phyloP scores from a whole-genome alignment of 2,888 invertebrate genomes.

The Tipula vernalis region DNA sequence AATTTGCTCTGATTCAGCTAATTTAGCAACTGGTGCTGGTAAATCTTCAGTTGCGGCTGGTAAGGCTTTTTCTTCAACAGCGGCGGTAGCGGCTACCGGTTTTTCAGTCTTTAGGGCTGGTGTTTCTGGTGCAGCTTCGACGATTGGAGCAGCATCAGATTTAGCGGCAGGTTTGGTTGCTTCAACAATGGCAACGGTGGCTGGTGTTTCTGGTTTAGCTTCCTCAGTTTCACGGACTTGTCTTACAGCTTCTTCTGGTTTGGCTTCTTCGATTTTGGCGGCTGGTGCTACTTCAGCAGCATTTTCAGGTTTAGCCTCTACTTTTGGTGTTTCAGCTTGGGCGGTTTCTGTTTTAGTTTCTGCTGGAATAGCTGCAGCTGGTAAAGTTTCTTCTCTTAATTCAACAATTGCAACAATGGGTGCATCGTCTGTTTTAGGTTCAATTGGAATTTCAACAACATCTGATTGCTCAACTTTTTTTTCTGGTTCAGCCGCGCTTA shows the following conservation, averaged over 20 bases:
- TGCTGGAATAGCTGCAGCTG: slow-evolving; percentile 12
- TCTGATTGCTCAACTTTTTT: slow-evolving; percentile 16
- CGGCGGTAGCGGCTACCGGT: not conserved
- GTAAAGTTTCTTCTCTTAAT: slow-evolving; percentile 17
- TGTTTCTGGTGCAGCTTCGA: slow-evolving; percentile 15
- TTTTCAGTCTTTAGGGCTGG: slow-evolving; percentile 10
- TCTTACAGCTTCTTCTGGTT: slow-evolving; percentile 12
- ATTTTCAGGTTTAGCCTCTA: slow-evolving; percentile 16
- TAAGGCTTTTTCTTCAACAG: not conserved
- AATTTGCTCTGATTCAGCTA: slow-evolving; percentile 14
- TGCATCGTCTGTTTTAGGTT: slow-evolving; percentile 18
- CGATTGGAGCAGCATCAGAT: slow-evolving; percentile 16
- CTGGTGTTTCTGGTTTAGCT: slow-evolving; percentile 29
- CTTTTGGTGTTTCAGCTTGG: slow-evolving; percentile 17
- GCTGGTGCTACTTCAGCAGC: slow-evolving; percentile 21
- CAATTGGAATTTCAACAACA: slow-evolving; percentile 23
- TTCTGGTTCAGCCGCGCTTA: slow-evolving; percentile 17
- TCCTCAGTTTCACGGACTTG: slow-evolving; percentile 32
- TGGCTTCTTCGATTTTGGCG: slow-evolving; percentile 17
- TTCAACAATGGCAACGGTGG: slow-evolving; percentile 21
- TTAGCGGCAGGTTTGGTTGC: slow-evolving; percentile 21
- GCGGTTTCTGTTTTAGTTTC: slow-evolving; percentile 19
- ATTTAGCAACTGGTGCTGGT: not conserved
- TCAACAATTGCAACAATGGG: slow-evolving; percentile 16
- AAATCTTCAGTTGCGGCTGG: not conserved